These are phyloP conservation scores for Idaea aversata DNA, from an alignment of 2,888 invertebrate species.

Conservation along the genomic window DNA sequence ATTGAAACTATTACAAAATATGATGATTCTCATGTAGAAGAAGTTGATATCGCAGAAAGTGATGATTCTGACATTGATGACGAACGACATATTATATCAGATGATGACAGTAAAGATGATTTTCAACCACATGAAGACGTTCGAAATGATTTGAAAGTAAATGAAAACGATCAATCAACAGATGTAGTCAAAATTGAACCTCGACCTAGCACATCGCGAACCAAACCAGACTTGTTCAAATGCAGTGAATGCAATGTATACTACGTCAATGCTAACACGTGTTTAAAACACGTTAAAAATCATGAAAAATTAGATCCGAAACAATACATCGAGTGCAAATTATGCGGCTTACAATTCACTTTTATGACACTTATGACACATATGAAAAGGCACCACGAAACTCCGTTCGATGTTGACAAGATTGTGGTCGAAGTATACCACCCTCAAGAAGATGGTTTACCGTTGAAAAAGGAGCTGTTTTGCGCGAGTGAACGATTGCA, in stretches of 20 bases:
- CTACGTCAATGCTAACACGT: conserved; percentile 38
- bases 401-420: conserved; percentile 40
- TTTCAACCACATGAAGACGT: background rate
- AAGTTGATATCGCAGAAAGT: background rate
- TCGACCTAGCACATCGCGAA: conserved; percentile 5
- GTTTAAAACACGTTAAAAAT: conserved; percentile 39
- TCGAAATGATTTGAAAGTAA: background rate
- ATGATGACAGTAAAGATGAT: no score
- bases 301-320: conserved; percentile 43
- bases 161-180: background rate
- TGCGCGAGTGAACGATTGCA: background rate
- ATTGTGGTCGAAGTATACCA: conserved; percentile 46
- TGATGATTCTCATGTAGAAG: background rate
- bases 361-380: conserved; percentile 43
- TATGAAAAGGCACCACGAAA: conserved; percentile 42
- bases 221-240: conserved; percentile 24
- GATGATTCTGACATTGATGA: background rate
- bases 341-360: conserved; percentile 52
- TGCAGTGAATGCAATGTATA: conserved; percentile 51
- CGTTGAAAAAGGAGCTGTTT: background rate
- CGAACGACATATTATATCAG: no score
- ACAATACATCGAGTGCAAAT: conserved; percentile 55
- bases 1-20: conserved; percentile 9
- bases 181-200: background rate
- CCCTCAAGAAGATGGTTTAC: conserved; percentile 3